phyloP scores from a whole-genome alignment of 2,797 vertebrate species.

The Tapirus indicus region DNA sequence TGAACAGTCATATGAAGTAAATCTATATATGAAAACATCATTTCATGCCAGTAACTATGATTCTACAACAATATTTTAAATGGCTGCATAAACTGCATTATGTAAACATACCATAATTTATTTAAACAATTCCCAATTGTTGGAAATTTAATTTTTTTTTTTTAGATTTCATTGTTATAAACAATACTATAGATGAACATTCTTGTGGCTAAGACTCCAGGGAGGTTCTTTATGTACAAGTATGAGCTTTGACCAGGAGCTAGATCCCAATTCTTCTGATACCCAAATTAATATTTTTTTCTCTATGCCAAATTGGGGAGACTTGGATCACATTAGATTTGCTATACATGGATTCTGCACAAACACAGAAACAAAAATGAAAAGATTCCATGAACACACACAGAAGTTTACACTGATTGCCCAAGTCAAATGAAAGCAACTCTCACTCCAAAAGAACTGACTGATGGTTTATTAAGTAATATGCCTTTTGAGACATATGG shows the following conservation, averaged over 20 bases:
- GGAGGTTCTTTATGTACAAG: background rate
- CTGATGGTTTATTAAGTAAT: constrained; percentile 46
- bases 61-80: constrained; percentile 38
- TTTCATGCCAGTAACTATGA: background rate
- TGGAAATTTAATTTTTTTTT: background rate
- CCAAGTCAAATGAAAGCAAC: background rate
- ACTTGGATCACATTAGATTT: background rate
- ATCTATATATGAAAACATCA: constrained; percentile 14
- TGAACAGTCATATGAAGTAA: background rate
- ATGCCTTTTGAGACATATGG: background rate
- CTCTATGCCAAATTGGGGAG: background rate
- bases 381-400: background rate
- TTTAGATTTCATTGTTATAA: constrained; percentile 6
- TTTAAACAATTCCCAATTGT: constrained; percentile 17
- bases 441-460: constrained; percentile 22
- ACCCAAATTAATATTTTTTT: background rate
- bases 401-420: background rate
- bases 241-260: background rate
- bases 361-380: constrained; percentile 28
- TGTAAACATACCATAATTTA: background rate
- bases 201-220: background rate
- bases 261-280: constrained; percentile 16
- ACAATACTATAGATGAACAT: background rate
- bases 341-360: background rate
- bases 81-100: constrained; percentile 4